A percentile compares a stretch with the other conserved stretches of the same genome.
Evolutionary conservation across 2,797 vertebrate species (phyloP).

Genomic region (Mallotus villosus): DNA sequence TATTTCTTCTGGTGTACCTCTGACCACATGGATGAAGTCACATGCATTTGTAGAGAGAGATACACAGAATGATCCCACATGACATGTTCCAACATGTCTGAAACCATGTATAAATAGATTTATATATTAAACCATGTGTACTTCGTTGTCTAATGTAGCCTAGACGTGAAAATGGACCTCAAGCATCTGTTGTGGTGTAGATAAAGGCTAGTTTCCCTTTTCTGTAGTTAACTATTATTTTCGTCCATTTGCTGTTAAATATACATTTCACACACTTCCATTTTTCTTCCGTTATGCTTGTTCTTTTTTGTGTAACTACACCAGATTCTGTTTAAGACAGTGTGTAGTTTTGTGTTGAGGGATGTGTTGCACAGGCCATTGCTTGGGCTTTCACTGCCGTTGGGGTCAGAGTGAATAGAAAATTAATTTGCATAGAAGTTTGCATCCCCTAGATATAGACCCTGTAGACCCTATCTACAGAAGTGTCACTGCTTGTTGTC

Average conservation of each 20-base stretch:
- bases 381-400: not conserved
- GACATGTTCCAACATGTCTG: too few relatives aligned
- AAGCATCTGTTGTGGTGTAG: constrained; percentile 33
- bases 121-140: too few relatives aligned
- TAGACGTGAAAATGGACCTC: not conserved
- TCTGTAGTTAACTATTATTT: not conserved
- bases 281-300: constrained; percentile 26
- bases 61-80: not conserved
- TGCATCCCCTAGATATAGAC: too few relatives aligned
- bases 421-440: too few relatives aligned
- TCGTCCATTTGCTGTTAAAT: not conserved
- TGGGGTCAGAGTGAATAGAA: too few relatives aligned
- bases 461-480: too few relatives aligned
- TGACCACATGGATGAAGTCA: not conserved
- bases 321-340: not conserved
- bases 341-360: not conserved
- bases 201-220: constrained; percentile 2
- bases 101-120: too few relatives aligned
- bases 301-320: constrained; percentile 21
- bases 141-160: too few relatives aligned
- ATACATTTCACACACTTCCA: not conserved
- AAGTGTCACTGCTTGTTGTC: too few relatives aligned
- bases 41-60: not conserved
- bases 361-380: not conserved
- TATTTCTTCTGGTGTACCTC: not conserved